Percentiles rank a stretch among this genome's conserved stretches.
phyloP scores from a whole-genome alignment of 2,797 vertebrate species.

The Macrochelys suwanniensis region DNA sequence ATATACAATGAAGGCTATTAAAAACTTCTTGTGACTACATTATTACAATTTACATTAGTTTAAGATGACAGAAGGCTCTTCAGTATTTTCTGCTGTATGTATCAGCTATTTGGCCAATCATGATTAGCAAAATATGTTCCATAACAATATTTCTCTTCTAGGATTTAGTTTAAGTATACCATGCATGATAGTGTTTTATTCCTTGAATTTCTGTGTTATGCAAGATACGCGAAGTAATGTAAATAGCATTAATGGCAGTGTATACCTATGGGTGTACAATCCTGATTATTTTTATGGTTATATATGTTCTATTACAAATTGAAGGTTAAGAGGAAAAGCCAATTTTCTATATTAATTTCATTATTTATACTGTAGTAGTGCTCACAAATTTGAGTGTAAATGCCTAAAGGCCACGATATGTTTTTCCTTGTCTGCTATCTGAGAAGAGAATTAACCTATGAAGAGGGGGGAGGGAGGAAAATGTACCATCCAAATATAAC shows the following conservation, averaged over 20 bases:
- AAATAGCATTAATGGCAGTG: conserved; percentile 64
- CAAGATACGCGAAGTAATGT: conserved; percentile 66
- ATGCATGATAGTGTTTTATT: conserved; percentile 78
- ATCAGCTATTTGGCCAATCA: conserved; percentile 70
- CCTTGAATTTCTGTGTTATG: conserved; percentile 73
- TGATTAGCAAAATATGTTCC: conserved; percentile 70
- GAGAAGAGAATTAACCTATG: not conserved
- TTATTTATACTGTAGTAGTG: not conserved
- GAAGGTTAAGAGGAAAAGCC: conserved; percentile 9
- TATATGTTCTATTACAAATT: not conserved
- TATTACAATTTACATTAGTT: conserved; percentile 58
- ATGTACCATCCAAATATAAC: not conserved
- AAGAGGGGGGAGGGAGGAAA: not conserved
- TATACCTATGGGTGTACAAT: conserved; percentile 38
- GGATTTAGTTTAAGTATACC: conserved; percentile 68
- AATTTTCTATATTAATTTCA: conserved; percentile 34
- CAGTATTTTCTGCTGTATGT: conserved; percentile 39
- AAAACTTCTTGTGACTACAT: conserved; percentile 67
- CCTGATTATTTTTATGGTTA: conserved; percentile 47
- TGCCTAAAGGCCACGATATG: not conserved
- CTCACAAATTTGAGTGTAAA: conserved; percentile 1
- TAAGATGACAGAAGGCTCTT: conserved; percentile 47
- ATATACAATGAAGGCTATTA: conserved; percentile 70
- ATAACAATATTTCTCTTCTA: conserved; percentile 71
- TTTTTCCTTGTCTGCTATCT: not conserved